Evolutionary conservation across 2,113 vertebrate species (phyloP).

Genomic region (Dromiciops gliroides): DNA sequence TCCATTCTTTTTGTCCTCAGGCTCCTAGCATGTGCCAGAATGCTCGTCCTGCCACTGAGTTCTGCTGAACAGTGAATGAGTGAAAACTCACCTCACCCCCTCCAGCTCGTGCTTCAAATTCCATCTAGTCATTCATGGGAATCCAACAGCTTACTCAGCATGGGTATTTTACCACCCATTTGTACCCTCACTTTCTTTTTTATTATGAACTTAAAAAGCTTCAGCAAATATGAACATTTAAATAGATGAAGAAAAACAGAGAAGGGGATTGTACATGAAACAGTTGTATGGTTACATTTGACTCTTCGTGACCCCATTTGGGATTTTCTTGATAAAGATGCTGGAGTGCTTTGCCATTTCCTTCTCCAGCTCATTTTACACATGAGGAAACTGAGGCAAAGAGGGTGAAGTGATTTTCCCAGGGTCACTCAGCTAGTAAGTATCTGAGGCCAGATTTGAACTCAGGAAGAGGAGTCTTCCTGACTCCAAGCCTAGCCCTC

Average conservation of each 20-base stretch:
- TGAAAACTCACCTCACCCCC: too few species aligned
- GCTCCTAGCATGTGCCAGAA: too few species aligned
- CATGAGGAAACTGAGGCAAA: background rate
- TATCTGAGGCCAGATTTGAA: background rate
- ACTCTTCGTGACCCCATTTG: background rate
- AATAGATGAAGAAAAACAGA: background rate
- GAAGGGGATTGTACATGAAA: too few species aligned
- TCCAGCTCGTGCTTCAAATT: background rate
- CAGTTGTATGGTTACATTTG: background rate
- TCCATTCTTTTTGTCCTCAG: too few species aligned
- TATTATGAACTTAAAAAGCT: background rate
- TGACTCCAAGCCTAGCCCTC: background rate
- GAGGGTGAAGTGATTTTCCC: background rate
- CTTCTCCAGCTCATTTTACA: background rate
- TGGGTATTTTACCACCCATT: background rate
- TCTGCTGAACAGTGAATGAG: too few species aligned
- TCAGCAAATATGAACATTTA: background rate
- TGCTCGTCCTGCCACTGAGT: too few species aligned
- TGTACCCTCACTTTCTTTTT: background rate
- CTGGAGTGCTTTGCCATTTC: background rate
- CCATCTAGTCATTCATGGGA: background rate
- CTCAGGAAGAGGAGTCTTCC: background rate
- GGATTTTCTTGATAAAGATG: background rate
- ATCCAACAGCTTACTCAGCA: background rate
- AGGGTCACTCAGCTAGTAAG: background rate